phyloP scores from a whole-genome alignment of 2,888 invertebrate species.

The Omphaloscelis lunosa region DNA sequence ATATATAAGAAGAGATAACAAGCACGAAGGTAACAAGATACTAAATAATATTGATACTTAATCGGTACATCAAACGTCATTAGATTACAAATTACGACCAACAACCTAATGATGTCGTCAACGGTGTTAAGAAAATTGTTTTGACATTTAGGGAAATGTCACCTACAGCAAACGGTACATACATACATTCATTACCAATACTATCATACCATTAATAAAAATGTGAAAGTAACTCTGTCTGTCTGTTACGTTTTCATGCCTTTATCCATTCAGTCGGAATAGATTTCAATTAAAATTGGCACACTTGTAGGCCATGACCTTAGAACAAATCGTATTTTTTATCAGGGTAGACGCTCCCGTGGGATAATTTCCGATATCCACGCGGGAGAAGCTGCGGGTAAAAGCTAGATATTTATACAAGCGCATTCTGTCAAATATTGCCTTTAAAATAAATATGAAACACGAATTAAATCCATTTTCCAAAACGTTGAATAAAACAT shows the following conservation, averaged over 20 bases:
- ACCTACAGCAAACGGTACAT: background rate
- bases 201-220: background rate
- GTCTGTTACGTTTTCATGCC: background rate
- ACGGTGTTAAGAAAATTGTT: conserved; percentile 11
- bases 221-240: background rate
- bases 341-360: background rate
- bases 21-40: background rate
- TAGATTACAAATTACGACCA: conserved; percentile 11
- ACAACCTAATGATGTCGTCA: background rate
- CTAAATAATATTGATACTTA: background rate
- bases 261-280: background rate
- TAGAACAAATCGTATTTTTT: background rate
- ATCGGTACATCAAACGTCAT: conserved; percentile 3
- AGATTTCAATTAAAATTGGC: background rate
- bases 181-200: too few species aligned
- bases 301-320: background rate
- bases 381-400: background rate
- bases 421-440: conserved; percentile 7
- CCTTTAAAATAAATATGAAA: conserved; percentile 26
- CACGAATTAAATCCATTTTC: conserved; percentile 15
- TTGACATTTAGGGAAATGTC: conserved; percentile 18
- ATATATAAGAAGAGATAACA: too few species aligned
- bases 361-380: background rate
- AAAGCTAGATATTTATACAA: conserved; percentile 2
- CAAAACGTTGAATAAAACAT: conserved; percentile 40